These are phyloP conservation scores for Heliconius ismenius DNA, from an alignment of 2,888 invertebrate genomes.

Conservation along the genomic window DNA sequence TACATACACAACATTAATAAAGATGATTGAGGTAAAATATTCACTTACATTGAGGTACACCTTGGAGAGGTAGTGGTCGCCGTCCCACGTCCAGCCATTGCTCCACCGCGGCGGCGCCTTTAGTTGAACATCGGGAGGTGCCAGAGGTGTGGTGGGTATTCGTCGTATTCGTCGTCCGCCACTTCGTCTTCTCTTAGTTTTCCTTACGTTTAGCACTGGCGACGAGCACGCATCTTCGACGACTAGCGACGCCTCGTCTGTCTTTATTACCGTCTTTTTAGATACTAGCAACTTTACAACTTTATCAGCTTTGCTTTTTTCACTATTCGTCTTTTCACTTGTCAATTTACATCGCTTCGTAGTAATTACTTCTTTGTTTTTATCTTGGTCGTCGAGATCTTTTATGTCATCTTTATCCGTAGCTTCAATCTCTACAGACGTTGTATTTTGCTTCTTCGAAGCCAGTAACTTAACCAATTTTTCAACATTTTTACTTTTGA, in stretches of 20 bases:
- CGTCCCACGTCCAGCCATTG: constrained; percentile 96
- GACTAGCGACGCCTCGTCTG: constrained; percentile 67
- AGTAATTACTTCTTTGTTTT: constrained; percentile 42
- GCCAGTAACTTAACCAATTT: constrained; percentile 50
- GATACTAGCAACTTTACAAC: constrained; percentile 72
- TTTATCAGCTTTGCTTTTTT: constrained; percentile 72
- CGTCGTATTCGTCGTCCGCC: constrained; percentile 51
- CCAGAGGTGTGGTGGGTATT: constrained; percentile 46
- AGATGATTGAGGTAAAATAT: background rate
- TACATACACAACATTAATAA: too few relatives aligned
- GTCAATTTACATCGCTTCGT: constrained; percentile 62
- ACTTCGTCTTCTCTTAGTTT: constrained; percentile 51
- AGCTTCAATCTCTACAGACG: background rate
- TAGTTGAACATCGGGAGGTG: constrained; percentile 51
- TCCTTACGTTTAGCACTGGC: constrained; percentile 48
- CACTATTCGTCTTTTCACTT: constrained; percentile 53
- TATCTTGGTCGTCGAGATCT: constrained; percentile 36
- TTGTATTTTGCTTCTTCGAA: constrained; percentile 48
- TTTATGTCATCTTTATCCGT: constrained; percentile 29
- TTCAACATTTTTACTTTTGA: constrained; percentile 48
- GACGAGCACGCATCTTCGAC: constrained; percentile 59
- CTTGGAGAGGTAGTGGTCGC: constrained; percentile 90
- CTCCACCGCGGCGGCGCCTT: constrained; percentile 84
- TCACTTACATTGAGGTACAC: constrained; percentile 92
- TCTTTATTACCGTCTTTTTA: constrained; percentile 72